Base-by-base conservation (phyloP, 2,888 invertebrate species). In the Napeogenes inachia region DNA sequence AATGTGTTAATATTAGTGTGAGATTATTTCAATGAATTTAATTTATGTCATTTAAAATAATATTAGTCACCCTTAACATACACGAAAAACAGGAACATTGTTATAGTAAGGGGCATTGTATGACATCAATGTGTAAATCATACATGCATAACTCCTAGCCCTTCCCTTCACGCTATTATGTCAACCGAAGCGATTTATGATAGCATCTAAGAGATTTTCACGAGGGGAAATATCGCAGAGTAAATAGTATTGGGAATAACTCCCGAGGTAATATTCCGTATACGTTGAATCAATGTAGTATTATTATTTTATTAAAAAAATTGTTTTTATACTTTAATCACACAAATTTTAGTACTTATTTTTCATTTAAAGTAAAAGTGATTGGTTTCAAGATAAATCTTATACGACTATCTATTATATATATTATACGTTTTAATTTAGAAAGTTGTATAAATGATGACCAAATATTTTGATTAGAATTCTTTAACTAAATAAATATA, bases 101-200 rank as follows among this genome's bases (percentile, higher is more conserved):
- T 30, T 50, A 8, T 50, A 50, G 21, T 50, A 30, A 50, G 30
- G 30, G 30, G 50, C 30, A 30, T 50, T 50, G 50, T 50, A 50
- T 50, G n/a, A 50, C 30, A 30, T 50, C 21, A 50, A 50, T 50
- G 50, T 79, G 78, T 85, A 87, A 87, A 88, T 89, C 88, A 86
- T 85, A 87, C 84, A 81, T 82, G 84, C 83, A 87, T 87, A 88
- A 87, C 88, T 88, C 87, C 83, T 82, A 77, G 77, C 81, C 81
- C 76, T 82, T 83, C 84, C 85, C 85, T 86, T 86, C 81, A 82
- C 84, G 85, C 87, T 85, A 87, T 89, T 87, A 88, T 85, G 87
- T 87, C 87, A 88, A 83, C 82, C 80, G 80, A 84, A 85, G 82
- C 86, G 87, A 88, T 89, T 89, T 89, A 89, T 87, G 87, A 85